Percentiles rank a stretch among this genome's conserved stretches.
Conservation (phyloP, 2,797 vertebrate genomes). For the Artibeus jamaicensis region DNA sequence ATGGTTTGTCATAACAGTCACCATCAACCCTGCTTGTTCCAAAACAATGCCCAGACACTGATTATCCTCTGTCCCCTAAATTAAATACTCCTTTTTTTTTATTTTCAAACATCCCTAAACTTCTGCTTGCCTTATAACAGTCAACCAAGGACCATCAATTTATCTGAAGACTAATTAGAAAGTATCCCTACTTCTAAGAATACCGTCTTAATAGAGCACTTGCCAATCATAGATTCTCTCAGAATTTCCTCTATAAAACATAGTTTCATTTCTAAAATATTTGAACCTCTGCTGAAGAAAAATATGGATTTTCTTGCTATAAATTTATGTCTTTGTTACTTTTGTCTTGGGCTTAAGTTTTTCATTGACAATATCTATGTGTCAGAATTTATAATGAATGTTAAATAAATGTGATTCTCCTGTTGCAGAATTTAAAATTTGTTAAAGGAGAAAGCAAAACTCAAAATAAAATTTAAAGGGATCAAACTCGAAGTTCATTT, state of each 20-base stretch:
- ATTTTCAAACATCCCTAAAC: neutral
- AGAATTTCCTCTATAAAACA: neutral
- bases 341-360: constrained; percentile 22
- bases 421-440: neutral
- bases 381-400: neutral
- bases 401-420: neutral
- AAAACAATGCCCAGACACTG: neutral
- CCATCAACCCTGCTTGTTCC: neutral
- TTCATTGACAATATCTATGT: neutral
- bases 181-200: neutral
- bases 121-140: neutral
- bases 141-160: neutral
- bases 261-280: constrained; percentile 7
- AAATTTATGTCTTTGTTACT: neutral
- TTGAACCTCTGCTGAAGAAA: neutral
- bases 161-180: neutral
- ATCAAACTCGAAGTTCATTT: neutral
- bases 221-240: neutral
- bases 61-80: neutral
- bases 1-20: neutral
- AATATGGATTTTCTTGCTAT: neutral
- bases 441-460: neutral
- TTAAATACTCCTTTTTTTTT: neutral
- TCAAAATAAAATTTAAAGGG: neutral
- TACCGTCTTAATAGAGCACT: neutral